phyloP scores from a whole-genome alignment of 2,113 vertebrate genomes.

The Labeo catla region DNA sequence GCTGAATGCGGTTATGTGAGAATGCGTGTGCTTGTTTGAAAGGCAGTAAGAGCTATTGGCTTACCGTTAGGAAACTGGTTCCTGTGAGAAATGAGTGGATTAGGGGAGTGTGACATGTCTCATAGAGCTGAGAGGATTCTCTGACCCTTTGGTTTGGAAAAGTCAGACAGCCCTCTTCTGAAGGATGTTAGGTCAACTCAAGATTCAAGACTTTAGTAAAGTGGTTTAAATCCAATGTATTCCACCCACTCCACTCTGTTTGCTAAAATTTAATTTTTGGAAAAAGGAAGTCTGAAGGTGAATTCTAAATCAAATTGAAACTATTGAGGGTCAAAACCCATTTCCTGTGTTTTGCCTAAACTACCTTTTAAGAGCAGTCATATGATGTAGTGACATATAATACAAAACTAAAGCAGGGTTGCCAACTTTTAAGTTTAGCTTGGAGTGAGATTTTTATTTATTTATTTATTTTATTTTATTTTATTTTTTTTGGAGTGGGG shows the following conservation, averaged over 20 bases:
- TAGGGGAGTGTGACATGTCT: constrained; percentile 60
- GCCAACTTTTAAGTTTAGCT: too few relatives aligned
- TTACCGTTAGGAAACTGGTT: constrained; percentile 44
- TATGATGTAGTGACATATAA: neutral
- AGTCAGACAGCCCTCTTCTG: constrained; percentile 1
- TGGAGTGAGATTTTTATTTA: too few relatives aligned
- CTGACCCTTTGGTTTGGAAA: neutral
- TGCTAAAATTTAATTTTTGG: neutral
- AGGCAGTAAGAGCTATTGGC: constrained; percentile 23
- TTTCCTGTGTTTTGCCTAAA: neutral
- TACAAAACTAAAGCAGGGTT: neutral
- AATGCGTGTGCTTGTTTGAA: constrained; percentile 14
- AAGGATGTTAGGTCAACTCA: neutral
- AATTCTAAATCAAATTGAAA: neutral
- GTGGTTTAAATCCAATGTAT: neutral
- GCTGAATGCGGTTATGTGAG: constrained; percentile 5
- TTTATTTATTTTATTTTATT: too few relatives aligned
- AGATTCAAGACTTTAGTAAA: neutral
- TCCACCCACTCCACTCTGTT: neutral
- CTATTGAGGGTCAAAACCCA: neutral
- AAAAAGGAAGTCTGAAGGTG: neutral
- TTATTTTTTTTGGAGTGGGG: too few relatives aligned
- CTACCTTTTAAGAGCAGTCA: neutral
- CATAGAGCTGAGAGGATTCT: constrained; percentile 52
- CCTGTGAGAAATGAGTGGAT: constrained; percentile 57